Percentiles rank a stretch among this genome's conserved stretches.
These are phyloP conservation scores for Zeus faber DNA, from an alignment of 2,113 vertebrate genomes.

Conservation along the genomic window DNA sequence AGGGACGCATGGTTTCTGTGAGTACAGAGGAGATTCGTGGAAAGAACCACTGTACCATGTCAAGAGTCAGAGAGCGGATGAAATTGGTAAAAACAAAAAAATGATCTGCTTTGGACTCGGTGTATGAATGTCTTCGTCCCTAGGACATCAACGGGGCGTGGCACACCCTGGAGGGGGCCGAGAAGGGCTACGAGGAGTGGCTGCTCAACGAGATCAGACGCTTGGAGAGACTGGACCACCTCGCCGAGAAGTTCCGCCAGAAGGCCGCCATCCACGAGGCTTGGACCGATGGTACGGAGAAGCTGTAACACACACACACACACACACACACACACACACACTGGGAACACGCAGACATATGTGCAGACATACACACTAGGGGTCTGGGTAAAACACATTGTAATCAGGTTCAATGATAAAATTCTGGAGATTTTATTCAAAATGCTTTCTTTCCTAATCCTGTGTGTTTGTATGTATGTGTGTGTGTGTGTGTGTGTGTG, in stretches of 20 bases:
- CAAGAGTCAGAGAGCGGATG: not conserved
- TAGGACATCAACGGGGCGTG: constrained; percentile 90
- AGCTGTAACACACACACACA: not conserved
- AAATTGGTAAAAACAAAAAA: not conserved
- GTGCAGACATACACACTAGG: not conserved
- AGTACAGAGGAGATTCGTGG: constrained; percentile 50
- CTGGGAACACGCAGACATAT: not conserved
- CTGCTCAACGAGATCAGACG: constrained; percentile 89
- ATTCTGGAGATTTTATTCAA: not conserved
- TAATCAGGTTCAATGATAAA: not conserved
- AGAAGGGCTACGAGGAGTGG: constrained; percentile 95
- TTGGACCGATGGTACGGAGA: constrained; percentile 83
- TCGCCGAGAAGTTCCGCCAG: constrained; percentile 92
- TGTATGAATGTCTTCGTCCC: not conserved
- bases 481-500: not conserved
- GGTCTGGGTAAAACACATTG: constrained; percentile 43
- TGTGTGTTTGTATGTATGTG: not conserved
- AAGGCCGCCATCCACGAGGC: constrained; percentile 90
- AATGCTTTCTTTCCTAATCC: not conserved
- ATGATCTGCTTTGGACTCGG: not conserved
- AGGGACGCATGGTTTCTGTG: constrained; percentile 91
- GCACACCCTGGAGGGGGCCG: constrained; percentile 89
- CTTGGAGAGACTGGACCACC: constrained; percentile 89
- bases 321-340: not conserved
- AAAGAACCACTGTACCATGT: not conserved